Evolutionary conservation across 2,113 vertebrate genomes (phyloP).

Genomic region (Carlito syrichta): DNA sequence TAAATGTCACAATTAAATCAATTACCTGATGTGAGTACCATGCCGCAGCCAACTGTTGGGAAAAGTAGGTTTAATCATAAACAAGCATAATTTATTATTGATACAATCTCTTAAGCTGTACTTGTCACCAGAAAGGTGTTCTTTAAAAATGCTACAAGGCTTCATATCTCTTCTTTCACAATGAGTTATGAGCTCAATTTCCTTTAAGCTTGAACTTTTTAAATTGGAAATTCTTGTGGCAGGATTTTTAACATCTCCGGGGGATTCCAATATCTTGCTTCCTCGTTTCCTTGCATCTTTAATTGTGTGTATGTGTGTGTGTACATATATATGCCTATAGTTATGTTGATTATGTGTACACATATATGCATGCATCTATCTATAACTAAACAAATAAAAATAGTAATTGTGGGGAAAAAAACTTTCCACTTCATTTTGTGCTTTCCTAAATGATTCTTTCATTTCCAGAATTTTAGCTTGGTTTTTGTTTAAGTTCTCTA

Average conservation of each 20-base stretch:
- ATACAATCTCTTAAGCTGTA: background rate
- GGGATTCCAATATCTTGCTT: background rate
- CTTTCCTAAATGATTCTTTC: no score
- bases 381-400: background rate
- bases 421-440: no score
- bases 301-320: background rate
- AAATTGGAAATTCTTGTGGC: conserved; percentile 35
- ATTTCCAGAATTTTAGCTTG: no score
- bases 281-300: background rate
- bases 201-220: conserved; percentile 5
- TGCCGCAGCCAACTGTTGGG: background rate
- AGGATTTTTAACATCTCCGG: background rate
- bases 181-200: conserved; percentile 20
- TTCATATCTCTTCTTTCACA: conserved; percentile 19
- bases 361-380: background rate
- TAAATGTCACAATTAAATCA: background rate
- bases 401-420: background rate
- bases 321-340: background rate
- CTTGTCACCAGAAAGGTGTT: background rate
- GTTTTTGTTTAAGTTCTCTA: no score
- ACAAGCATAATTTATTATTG: background rate
- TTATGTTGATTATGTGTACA: background rate
- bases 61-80: conserved; percentile 23
- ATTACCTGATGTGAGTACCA: fast-evolving
- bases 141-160: background rate